Percentiles rank a stretch among this genome's conserved stretches.
Evolutionary conservation across 1,140 invertebrate genomes (phyloP).

Genomic region (Steinernema khuongi): DNA sequence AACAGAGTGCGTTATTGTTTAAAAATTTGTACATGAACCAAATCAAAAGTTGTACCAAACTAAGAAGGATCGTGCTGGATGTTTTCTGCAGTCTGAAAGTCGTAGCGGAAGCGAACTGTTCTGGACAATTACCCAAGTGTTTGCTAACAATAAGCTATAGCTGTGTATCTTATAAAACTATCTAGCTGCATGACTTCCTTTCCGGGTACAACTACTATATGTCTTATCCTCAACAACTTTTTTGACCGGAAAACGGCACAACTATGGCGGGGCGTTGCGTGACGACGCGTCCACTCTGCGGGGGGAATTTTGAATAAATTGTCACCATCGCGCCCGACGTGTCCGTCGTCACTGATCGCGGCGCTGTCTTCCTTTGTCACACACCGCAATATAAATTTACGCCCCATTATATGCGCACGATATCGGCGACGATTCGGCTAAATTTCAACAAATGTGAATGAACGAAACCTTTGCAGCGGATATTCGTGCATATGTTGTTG

Average conservation of each 20-base stretch:
- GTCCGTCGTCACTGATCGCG: not conserved
- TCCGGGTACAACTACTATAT: no score
- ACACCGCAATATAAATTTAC: slow-evolving; percentile 12
- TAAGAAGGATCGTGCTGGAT: no score
- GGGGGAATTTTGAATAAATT: slow-evolving; percentile 12
- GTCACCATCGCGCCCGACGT: not conserved
- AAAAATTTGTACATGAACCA: no score
- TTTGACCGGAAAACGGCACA: not conserved
- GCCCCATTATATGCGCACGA: slow-evolving; percentile 3
- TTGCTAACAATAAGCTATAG: no score
- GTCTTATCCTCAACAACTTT: not conserved
- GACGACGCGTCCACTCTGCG: not conserved
- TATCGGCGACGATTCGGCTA: not conserved
- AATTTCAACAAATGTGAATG: slow-evolving; percentile 13
- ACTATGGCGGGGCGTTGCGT: not conserved
- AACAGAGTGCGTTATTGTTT: no score
- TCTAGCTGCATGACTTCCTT: no score
- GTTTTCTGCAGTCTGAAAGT: no score
- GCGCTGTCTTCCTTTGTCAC: not conserved
- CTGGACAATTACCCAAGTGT: no score
- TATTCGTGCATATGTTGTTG: not conserved
- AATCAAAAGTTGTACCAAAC: no score
- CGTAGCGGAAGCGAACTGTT: no score
- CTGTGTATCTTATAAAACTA: no score
- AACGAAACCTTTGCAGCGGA: not conserved